Evolutionary conservation across 2,113 vertebrate genomes (phyloP), one percentile per base, ranked within the genome.

Genomic region (Pitta sordida): DNA sequence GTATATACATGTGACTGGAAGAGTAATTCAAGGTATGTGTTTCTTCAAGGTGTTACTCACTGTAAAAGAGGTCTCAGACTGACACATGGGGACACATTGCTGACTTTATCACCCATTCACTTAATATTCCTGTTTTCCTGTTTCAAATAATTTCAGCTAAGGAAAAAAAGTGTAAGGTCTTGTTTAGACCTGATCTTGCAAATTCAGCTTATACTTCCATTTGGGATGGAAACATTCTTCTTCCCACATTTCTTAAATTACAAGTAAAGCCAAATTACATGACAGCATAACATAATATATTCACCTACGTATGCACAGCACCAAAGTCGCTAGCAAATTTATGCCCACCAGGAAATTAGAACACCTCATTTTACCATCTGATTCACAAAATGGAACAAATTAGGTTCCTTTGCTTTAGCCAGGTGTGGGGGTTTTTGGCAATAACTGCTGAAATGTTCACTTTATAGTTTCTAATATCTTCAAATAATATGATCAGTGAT

Each of bases 61-160:
- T 86, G 15, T 59, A 86, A 95, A 93, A 16, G 10, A 27, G 43
- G 48, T 92, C 83, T 69, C 63, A 83, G 94, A 94, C 75, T 60
- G 8, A 4, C 7, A 60, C 4, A 3, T 10, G 9, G 30, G 17
- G 2, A 83, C 62, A 34, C 16, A 11, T 3, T 69, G 29, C 21
- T 58, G 10, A 67, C 17, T 76, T 67, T 44, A 43, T 21, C 6
- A 24, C 27, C 2, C 1, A 13, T 32, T 56, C 30, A 80, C 3
- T 49, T 24, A 71, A 22, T 20, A 26, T 10, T 36, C 34, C 16
- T 23, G 37, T n/a, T 58, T 58, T 65, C 20, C 32, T 18, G 3
- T 46, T 65, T 73, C 8, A 4, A 82, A 30, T 60, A 34, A 56
- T 44, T 82, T 69, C 32, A 36, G 23, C 30, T 39, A 43, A 29